A percentile compares a stretch with the other conserved stretches of the same genome.
Conservation (phyloP, 1,140 invertebrate genomes). For the Heterodera carotae region DNA sequence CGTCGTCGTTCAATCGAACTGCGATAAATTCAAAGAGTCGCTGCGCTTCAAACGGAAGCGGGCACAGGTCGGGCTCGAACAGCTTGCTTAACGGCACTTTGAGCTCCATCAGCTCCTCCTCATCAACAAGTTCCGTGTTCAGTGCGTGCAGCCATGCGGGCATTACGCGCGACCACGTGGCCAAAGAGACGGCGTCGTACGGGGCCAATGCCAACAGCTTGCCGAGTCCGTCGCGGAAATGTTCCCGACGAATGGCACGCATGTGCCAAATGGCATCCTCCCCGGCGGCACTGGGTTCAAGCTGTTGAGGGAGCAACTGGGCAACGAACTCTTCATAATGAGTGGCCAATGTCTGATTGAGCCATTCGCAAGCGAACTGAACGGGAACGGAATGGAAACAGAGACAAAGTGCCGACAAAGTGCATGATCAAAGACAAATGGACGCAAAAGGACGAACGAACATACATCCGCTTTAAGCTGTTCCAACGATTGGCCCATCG, state of each 20-base stretch:
- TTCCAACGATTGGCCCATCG: slow-evolving; percentile 79
- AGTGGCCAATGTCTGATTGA: slow-evolving; percentile 79
- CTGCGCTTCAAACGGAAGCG: slow-evolving; percentile 86
- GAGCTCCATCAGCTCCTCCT: slow-evolving; percentile 85
- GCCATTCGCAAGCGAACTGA: slow-evolving; percentile 85
- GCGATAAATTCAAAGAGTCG: slow-evolving; percentile 93
- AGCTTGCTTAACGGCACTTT: slow-evolving; percentile 93
- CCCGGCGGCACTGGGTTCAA: slow-evolving; percentile 78
- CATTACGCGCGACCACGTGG: slow-evolving; percentile 95
- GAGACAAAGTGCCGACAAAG: background rate
- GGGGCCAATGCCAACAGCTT: slow-evolving; percentile 91
- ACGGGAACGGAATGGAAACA: slow-evolving; percentile 13
- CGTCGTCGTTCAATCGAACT: slow-evolving; percentile 80
- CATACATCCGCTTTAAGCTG: slow-evolving; percentile 82
- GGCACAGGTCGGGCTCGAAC: slow-evolving; percentile 90
- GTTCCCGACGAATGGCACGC: slow-evolving; percentile 82
- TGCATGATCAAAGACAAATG: background rate
- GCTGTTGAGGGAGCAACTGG: slow-evolving; percentile 76
- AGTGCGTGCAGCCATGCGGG: slow-evolving; percentile 98
- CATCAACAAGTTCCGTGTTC: slow-evolving; percentile 82
- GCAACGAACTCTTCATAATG: slow-evolving; percentile 86
- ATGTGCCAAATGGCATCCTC: slow-evolving; percentile 88
- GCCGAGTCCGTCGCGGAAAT: slow-evolving; percentile 77
- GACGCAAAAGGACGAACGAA: too few species aligned
- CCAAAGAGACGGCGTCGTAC: slow-evolving; percentile 91